Percentiles rank a stretch among this genome's conserved stretches.
Evolutionary conservation across 37 sponge, comb jelly and placozoan species (phyloP).

Genomic region (Spongilla lacustris): DNA sequence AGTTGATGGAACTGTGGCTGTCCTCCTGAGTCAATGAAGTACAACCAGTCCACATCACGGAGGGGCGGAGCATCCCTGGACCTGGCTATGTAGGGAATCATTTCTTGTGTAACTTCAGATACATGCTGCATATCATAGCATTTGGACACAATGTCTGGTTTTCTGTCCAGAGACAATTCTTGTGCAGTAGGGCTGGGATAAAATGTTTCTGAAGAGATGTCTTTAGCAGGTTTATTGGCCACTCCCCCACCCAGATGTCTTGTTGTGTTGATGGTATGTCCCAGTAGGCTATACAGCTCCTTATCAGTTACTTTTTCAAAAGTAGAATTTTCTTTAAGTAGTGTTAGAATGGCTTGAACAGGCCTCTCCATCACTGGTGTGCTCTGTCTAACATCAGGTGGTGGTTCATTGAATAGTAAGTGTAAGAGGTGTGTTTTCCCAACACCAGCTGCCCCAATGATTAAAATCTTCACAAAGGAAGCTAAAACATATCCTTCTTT

Average conservation of each 20-base stretch:
- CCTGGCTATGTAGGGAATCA: neutral
- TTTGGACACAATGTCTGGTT: neutral
- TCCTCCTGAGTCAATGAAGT: neutral
- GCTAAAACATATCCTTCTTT: neutral
- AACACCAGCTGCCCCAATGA: neutral
- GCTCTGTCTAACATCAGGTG: neutral
- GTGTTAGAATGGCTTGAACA: neutral
- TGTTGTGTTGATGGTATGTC: neutral
- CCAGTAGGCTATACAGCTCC: neutral
- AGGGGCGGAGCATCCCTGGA: neutral
- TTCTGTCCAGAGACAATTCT: neutral
- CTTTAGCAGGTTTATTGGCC: no score
- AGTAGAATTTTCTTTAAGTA: neutral
- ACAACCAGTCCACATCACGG: neutral
- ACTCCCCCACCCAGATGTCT: no score
- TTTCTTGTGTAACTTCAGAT: neutral
- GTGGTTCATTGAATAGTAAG: neutral
- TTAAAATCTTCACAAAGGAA: neutral
- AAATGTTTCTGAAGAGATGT: neutral
- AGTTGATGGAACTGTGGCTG: neutral
- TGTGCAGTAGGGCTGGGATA: neutral
- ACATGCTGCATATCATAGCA: neutral
- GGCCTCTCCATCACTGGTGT: constrained; percentile 1
- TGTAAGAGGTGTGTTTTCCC: neutral
- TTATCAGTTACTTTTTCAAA: neutral